phyloP scores from a whole-genome alignment of 2,113 vertebrate species.

The Seriola rivoliana region DNA sequence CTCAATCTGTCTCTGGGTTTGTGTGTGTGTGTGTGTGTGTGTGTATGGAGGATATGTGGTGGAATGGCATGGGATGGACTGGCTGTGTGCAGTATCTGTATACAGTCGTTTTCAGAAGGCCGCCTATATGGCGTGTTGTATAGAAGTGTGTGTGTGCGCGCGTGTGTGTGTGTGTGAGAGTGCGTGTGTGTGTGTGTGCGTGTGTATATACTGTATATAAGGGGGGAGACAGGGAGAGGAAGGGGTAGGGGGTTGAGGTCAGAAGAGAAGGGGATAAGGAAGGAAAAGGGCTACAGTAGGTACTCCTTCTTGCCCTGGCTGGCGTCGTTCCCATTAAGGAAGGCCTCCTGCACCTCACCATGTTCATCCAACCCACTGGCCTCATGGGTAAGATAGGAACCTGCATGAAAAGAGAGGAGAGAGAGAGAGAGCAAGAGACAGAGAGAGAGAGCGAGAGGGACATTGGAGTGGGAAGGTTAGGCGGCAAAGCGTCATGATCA shows the following conservation, averaged over 20 bases:
- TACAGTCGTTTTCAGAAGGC: slow-evolving; percentile 81
- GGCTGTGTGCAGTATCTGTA: slow-evolving; percentile 73
- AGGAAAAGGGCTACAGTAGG: slow-evolving; percentile 88
- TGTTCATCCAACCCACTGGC: slow-evolving; percentile 95
- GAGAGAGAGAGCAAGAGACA: slow-evolving; percentile 33
- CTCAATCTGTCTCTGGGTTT: slow-evolving; percentile 40
- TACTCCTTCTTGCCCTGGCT: slow-evolving; percentile 96
- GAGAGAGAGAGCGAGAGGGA: slow-evolving; percentile 49
- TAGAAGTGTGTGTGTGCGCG: slow-evolving; percentile 45
- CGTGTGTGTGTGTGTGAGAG: slow-evolving; percentile 36
- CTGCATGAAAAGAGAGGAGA: slow-evolving; percentile 71
- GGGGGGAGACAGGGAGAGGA: slow-evolving; percentile 48
- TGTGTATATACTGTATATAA: slow-evolving; percentile 70
- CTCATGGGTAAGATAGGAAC: slow-evolving; percentile 95
- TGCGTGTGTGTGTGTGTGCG: slow-evolving; percentile 38
- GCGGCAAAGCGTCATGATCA: slow-evolving; percentile 71
- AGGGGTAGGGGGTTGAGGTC: slow-evolving; percentile 64
- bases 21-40: slow-evolving; percentile 15
- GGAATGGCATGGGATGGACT: slow-evolving; percentile 57
- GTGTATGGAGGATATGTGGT: slow-evolving; percentile 44
- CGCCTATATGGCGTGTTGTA: slow-evolving; percentile 70
- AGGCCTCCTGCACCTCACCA: slow-evolving; percentile 94
- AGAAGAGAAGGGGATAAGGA: slow-evolving; percentile 58
- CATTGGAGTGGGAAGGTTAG: slow-evolving; percentile 77
- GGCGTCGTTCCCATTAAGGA: slow-evolving; percentile 92